Base-by-base conservation (phyloP, 2,797 vertebrate species). In the Anguilla megastoma region DNA sequence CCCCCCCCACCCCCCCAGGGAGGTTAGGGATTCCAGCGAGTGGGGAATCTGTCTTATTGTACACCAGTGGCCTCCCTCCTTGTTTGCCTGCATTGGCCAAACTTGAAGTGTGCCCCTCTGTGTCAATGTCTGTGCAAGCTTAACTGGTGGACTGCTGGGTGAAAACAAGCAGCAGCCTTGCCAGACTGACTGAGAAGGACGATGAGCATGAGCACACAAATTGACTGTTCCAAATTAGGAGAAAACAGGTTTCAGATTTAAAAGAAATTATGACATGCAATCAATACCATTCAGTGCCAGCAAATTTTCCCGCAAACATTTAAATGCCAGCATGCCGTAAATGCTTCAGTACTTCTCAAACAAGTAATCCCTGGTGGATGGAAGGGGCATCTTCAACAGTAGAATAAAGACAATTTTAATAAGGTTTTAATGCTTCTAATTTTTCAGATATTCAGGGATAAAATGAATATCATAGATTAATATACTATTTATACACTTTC, bases 401-500 rank as follows among this genome's bases (percentile, higher is more conserved):
- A 27, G 60, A 69, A 84, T 86, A 63, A 52, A 80, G 33, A 33
- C 76, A 82, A 41, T 41, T 30, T 83, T 88, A 83, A 83, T 83
- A 86, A 88, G 76, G 76, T 52, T 76, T 58, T 71, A 82, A 8
- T 16, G 7, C 48, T 63, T 52, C 45, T 36, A 88, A 14, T 58
- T 86, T 71, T 76, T n/a, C 41, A 83, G 16, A 88, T 54, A 88
- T 69, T 41, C 54, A 12, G 71, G 45, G 56, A 48, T 66, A 50
- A 86, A 66, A 88, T 66, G 58, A 88, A 88, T 63, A 88, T 33
- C 24, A 56, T 60, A 88, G 85, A 85, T 85, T 85, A 79, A 85
- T 63, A 50, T 56, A 84, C 45, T 85, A 88, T 76, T 85, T 88
- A 88, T 63, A 86, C 85, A 16, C 6, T 76, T 85, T 76, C 83